These are phyloP conservation scores for Chrysodeixis includens DNA, from an alignment of 2,888 invertebrate genomes.

Conservation along the genomic window DNA sequence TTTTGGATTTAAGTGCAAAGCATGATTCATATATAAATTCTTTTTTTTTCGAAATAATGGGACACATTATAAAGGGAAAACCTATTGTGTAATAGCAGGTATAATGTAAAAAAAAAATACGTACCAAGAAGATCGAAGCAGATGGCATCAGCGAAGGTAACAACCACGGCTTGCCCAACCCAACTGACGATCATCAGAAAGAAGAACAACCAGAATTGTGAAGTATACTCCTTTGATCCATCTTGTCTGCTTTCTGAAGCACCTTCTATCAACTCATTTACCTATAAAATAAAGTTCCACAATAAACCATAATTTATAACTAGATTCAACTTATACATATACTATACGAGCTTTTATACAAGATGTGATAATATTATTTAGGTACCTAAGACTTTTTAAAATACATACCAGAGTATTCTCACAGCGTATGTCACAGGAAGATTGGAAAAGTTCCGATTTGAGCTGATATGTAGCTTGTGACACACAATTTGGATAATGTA, in stretches of 20 bases:
- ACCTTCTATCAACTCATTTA: slow-evolving; percentile 84
- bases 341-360: too few species aligned
- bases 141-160: slow-evolving; percentile 96
- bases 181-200: slow-evolving; percentile 93
- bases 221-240: slow-evolving; percentile 78
- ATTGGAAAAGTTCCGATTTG: slow-evolving; percentile 72
- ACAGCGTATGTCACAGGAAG: slow-evolving; percentile 83
- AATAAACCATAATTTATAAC: neutral
- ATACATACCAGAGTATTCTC: slow-evolving; percentile 75
- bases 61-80: too few species aligned
- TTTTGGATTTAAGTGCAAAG: too few species aligned
- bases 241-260: slow-evolving; percentile 72
- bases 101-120: too few species aligned
- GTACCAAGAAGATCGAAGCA: slow-evolving; percentile 95
- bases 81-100: too few species aligned
- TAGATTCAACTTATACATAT: too few species aligned
- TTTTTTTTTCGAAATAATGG: too few species aligned
- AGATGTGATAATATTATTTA: too few species aligned
- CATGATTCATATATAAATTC: too few species aligned
- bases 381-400: neutral
- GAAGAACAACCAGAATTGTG: slow-evolving; percentile 95
- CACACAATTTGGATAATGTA: slow-evolving; percentile 77
- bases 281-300: slow-evolving; percentile 64
- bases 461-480: slow-evolving; percentile 70
- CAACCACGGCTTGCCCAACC: slow-evolving; percentile 95